These are phyloP conservation scores for Chloromyia formosa DNA, from an alignment of 2,888 invertebrate genomes.

Conservation along the genomic window DNA sequence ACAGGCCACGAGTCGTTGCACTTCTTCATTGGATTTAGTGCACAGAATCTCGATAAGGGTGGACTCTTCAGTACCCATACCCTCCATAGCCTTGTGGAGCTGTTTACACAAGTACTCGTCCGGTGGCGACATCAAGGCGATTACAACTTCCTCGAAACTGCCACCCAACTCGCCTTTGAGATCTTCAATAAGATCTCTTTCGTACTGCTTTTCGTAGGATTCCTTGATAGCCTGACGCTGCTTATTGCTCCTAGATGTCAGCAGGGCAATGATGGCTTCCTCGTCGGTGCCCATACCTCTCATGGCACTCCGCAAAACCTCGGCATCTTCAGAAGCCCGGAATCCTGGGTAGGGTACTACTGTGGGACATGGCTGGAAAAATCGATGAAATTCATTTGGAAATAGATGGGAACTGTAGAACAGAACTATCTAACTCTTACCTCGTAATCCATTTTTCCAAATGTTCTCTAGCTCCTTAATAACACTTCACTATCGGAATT, in stretches of 20 bases:
- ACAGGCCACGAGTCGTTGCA: conserved; percentile 69
- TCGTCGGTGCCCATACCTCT: conserved; percentile 78
- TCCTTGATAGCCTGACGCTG: conserved; percentile 77
- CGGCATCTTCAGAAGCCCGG: conserved; percentile 72
- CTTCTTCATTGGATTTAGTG: conserved; percentile 73
- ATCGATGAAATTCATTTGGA: not conserved
- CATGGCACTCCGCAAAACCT: conserved; percentile 73
- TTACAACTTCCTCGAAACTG: conserved; percentile 76
- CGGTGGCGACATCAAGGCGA: conserved; percentile 74
- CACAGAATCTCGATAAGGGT: conserved; percentile 79
- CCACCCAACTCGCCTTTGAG: conserved; percentile 78
- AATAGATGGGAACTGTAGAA: not conserved
- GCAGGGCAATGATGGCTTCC: conserved; percentile 75
- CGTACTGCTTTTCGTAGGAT: conserved; percentile 69
- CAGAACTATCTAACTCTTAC: not conserved
- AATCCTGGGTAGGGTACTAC: conserved; percentile 69
- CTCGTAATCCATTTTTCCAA: conserved; percentile 39
- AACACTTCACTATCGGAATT: conserved; percentile 15
- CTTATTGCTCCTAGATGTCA: conserved; percentile 72
- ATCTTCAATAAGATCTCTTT: conserved; percentile 71
- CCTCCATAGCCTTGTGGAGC: conserved; percentile 76
- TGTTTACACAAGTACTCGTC: conserved; percentile 77
- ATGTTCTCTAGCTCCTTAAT: conserved; percentile 13
- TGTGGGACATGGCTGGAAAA: conserved; percentile 64
- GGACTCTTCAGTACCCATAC: conserved; percentile 77